phyloP scores from a whole-genome alignment of 2,888 invertebrate genomes.

The Erebia ligea region DNA sequence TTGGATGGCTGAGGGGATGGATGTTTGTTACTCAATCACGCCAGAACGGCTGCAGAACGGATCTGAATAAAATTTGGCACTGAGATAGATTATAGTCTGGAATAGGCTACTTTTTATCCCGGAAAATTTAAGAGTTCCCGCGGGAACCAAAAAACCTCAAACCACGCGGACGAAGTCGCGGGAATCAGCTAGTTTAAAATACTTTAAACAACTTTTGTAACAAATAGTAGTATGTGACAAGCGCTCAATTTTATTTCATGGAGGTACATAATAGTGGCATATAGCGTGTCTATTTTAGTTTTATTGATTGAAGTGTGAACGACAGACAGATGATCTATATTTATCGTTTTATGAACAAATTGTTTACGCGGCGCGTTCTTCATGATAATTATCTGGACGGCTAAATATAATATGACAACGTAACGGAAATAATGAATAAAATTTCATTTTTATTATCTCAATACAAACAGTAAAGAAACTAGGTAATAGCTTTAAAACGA shows the following conservation, averaged over 20 bases:
- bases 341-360: constrained; percentile 33
- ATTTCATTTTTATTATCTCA: constrained; percentile 22
- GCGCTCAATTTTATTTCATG: constrained; percentile 27
- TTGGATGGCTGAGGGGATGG: too few species aligned
- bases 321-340: constrained; percentile 38
- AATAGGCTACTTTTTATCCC: too few species aligned
- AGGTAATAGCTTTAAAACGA: constrained; percentile 8
- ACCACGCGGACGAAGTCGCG: too few species aligned
- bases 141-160: too few species aligned
- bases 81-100: too few species aligned
- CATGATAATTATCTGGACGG: constrained; percentile 25
- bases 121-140: too few species aligned
- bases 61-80: too few species aligned
- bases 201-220: too few species aligned
- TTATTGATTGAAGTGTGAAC: constrained; percentile 66
- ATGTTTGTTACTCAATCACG: too few species aligned
- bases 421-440: constrained; percentile 26
- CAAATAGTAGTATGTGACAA: neutral
- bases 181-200: too few species aligned
- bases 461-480: constrained; percentile 19
- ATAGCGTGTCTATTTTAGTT: constrained; percentile 58
- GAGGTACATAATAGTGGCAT: constrained; percentile 32
- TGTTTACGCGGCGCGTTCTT: constrained; percentile 26
- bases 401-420: constrained; percentile 28
- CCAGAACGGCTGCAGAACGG: too few species aligned